Evolutionary conservation across 2,888 invertebrate genomes (phyloP), one percentile per base, ranked within the genome.

Genomic region (Luffia ferchaultella): DNA sequence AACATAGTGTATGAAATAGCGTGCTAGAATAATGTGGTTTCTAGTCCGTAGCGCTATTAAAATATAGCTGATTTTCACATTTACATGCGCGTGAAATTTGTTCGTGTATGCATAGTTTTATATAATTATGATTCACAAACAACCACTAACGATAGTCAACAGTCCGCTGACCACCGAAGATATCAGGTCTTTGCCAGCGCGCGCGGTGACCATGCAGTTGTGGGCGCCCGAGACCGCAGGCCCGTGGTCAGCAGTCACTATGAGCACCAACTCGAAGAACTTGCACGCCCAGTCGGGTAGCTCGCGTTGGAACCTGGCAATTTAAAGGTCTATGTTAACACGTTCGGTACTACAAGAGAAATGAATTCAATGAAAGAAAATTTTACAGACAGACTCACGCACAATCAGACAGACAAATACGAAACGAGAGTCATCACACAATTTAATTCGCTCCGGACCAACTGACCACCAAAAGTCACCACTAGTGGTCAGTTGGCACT

Each of bases 201-300:
- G 86, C 7, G 98, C 98, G 67, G 96, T 98, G 45, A 98, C 98
- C 73, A 99, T 98, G 16, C 98, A 98, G 76, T 98, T 98, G 80
- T 98, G 98, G 0, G 98, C 98, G 0, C 98, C 99, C 1, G 97
- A 97, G 0, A 99, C 98, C 0, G 98, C 98, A 0, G 99, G 98
- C 1, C 98, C 98, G 72, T 99, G 99, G 83, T 98, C 98, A 15
- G 97, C 97, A 0, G 98, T 98, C 55, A 99, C 95, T 90, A 99
- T 98, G 55, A 99, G 85, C 64, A 97, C 97, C 93, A 99, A 96
- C 85, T 99, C 99, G 67, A 99, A 92, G 87, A 99, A 99, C 77
- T 97, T 96, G 76, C 93, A 92, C 45, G 97, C 97, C 78, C 96
- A 95, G 1, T 92, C 87, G 0, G 99, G 98, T 49, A 99, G 83